A percentile compares a stretch with the other conserved stretches of the same genome.
Conservation (phyloP, 1,140 invertebrate genomes). For the Drosophila funebris region DNA sequence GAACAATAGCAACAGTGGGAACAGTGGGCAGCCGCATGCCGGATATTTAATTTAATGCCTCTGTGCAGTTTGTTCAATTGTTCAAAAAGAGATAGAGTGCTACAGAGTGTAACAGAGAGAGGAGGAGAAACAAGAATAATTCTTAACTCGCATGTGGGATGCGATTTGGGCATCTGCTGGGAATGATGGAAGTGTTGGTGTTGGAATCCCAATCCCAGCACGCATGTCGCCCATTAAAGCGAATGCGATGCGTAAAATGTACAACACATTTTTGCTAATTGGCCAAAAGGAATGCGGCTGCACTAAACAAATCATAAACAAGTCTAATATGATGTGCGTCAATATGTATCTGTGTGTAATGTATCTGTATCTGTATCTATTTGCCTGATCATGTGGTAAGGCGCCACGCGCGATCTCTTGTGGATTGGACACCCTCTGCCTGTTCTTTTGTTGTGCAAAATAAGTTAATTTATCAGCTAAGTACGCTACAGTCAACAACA, state of each 20-base stretch:
- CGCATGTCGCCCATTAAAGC: background rate
- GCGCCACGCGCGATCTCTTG: constrained; percentile 49
- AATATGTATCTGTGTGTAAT: constrained; percentile 5
- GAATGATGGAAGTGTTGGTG: background rate
- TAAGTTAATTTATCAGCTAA: constrained; percentile 70
- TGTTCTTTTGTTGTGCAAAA: constrained; percentile 39
- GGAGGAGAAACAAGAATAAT: background rate
- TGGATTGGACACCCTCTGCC: background rate
- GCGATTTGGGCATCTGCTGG: background rate
- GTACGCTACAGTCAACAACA: constrained; percentile 43
- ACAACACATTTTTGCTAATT: constrained; percentile 33
- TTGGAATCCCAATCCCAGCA: background rate
- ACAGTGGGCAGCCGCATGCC: constrained; percentile 48
- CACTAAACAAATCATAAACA: constrained; percentile 73
- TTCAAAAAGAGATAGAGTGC: constrained; percentile 14
- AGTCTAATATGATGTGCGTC: constrained; percentile 50
- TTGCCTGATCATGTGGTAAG: constrained; percentile 45
- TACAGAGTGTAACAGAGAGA: background rate
- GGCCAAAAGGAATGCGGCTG: background rate
- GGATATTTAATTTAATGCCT: constrained; percentile 76
- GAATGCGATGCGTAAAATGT: constrained; percentile 41
- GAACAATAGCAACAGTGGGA: constrained; percentile 17
- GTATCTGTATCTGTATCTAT: constrained; percentile 5
- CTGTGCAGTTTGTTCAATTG: constrained; percentile 35
- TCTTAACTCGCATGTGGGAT: background rate